Percentiles rank a stretch among this genome's conserved stretches.
Evolutionary conservation across 2,113 vertebrate species (phyloP).

Genomic region (Eudyptes chrysolophus): DNA sequence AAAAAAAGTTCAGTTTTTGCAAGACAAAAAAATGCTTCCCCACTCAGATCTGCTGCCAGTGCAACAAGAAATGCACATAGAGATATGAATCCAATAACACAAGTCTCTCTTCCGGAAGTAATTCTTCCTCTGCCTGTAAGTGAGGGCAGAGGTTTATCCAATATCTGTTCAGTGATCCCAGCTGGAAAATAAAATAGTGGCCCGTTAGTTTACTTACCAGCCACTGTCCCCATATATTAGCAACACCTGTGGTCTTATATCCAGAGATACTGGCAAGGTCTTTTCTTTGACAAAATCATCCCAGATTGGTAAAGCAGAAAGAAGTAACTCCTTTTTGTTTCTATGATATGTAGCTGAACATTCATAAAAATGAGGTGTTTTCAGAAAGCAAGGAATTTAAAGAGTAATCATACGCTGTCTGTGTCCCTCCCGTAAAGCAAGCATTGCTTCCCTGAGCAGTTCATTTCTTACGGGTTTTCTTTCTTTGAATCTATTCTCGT

Average conservation of each 20-base stretch:
- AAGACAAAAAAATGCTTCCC: background rate
- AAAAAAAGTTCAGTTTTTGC: background rate
- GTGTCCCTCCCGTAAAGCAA: background rate
- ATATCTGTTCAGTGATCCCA: background rate
- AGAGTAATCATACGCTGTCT: background rate
- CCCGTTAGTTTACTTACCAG: background rate
- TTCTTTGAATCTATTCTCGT: background rate
- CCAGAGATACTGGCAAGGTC: background rate
- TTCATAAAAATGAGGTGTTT: background rate
- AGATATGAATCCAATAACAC: background rate
- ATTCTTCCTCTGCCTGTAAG: background rate
- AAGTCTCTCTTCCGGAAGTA: background rate
- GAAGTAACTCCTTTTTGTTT: background rate
- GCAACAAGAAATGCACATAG: background rate
- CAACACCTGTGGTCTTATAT: background rate
- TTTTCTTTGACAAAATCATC: background rate
- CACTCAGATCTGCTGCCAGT: background rate
- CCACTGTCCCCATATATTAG: background rate
- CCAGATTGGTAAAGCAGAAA: background rate
- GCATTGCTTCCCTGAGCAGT: background rate
- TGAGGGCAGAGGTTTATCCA: background rate
- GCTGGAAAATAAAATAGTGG: background rate
- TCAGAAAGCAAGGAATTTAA: constrained; percentile 3
- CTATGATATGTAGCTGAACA: background rate
- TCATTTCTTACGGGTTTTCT: background rate